Conservation (phyloP, 2,113 vertebrate genomes). For the Eclectus roratus region DNA sequence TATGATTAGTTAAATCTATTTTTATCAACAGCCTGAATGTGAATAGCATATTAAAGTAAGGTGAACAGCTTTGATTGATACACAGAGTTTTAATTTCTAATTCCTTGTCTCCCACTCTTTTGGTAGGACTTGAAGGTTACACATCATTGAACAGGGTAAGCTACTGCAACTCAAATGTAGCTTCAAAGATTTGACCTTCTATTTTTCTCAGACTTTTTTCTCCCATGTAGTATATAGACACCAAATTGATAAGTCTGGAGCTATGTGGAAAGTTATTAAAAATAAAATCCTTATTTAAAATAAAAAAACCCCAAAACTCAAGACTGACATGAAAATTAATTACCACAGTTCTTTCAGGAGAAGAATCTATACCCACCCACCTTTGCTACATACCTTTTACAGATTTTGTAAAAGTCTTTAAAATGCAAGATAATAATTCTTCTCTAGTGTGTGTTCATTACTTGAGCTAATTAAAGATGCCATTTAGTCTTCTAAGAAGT, state of each 20-base stretch:
- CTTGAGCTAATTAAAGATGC: not conserved
- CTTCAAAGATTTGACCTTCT: constrained; percentile 5
- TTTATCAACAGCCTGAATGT: constrained; percentile 54
- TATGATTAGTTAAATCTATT: constrained; percentile 57
- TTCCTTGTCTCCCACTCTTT: not conserved
- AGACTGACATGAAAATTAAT: not conserved
- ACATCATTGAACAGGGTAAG: not conserved
- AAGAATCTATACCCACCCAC: not conserved
- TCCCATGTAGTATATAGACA: not conserved
- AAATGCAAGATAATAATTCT: not conserved
- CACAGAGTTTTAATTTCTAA: constrained; percentile 9
- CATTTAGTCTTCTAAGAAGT: not conserved
- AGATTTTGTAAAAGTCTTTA: not conserved
- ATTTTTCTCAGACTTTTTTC: not conserved
- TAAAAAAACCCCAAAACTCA: rapidly evolving
- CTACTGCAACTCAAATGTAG: not conserved
- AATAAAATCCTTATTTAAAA: not conserved
- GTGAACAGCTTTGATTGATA: constrained; percentile 42
- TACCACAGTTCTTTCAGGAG: not conserved
- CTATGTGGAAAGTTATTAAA: not conserved
- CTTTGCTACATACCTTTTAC: not conserved
- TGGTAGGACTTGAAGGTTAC: constrained; percentile 21
- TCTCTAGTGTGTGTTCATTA: not conserved
- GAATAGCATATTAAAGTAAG: constrained; percentile 26
- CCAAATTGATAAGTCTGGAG: not conserved